These are phyloP conservation scores for Leptodirus hochenwartii DNA, from an alignment of 2,888 invertebrate species.

Conservation along the genomic window DNA sequence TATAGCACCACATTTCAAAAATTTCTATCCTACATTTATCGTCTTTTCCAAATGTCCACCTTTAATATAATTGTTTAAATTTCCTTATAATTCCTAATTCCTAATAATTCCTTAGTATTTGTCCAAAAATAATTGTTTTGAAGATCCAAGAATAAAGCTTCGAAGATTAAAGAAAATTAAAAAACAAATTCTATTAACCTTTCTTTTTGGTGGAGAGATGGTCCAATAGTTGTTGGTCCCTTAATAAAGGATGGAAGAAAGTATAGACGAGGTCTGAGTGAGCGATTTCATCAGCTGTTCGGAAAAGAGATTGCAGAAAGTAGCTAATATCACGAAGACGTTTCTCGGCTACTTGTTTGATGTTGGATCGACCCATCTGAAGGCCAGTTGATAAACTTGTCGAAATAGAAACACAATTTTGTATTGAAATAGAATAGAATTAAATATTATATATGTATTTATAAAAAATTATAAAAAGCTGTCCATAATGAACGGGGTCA, in stretches of 20 bases:
- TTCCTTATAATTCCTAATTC: too few relatives aligned
- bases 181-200: too few relatives aligned
- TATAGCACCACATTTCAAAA: too few relatives aligned
- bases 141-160: too few relatives aligned
- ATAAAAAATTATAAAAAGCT: not conserved
- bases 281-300: constrained; percentile 80
- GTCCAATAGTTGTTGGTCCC: constrained; percentile 85
- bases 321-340: constrained; percentile 76
- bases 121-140: too few relatives aligned
- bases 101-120: too few relatives aligned
- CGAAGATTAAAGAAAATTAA: too few relatives aligned
- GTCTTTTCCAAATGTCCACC: too few relatives aligned
- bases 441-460: not conserved
- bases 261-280: constrained; percentile 95
- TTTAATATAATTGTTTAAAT: too few relatives aligned
- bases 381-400: constrained; percentile 57
- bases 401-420: too few relatives aligned
- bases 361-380: constrained; percentile 82
- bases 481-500: constrained; percentile 1
- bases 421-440: too few relatives aligned
- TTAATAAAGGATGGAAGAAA: constrained; percentile 89
- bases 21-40: too few relatives aligned
- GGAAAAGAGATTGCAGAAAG: constrained; percentile 73
- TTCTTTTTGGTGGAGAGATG: constrained; percentile 58
- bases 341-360: constrained; percentile 85